Conservation (phyloP, 2,113 vertebrate genomes). For the Alectura lathami region DNA sequence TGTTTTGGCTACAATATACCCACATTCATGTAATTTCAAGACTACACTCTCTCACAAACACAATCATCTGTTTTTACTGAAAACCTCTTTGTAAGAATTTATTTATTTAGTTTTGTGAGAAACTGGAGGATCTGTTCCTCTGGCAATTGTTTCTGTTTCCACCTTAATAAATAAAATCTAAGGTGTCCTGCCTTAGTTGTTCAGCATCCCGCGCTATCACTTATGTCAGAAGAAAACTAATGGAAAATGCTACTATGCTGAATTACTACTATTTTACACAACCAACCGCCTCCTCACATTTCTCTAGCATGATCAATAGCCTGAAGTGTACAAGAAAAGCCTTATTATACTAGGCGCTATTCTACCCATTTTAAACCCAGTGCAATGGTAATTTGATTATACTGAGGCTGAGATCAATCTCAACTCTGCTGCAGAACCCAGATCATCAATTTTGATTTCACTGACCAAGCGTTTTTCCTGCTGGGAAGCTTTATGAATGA, state of each 20-base stretch:
- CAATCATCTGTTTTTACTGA: background rate
- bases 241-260: background rate
- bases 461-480: conserved; percentile 29
- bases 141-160: background rate
- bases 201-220: background rate
- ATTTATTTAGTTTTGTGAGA: background rate
- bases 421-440: conserved; percentile 44
- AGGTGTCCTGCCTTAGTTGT: background rate
- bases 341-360: background rate
- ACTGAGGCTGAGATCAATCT: conserved; percentile 46
- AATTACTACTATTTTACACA: conserved; percentile 17
- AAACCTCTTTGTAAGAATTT: background rate
- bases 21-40: background rate
- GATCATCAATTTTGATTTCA: conserved; percentile 63
- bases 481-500: conserved; percentile 54
- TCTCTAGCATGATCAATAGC: background rate
- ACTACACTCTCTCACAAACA: background rate
- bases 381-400: conserved; percentile 51
- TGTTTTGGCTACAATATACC: background rate
- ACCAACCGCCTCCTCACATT: background rate
- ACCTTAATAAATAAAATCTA: background rate
- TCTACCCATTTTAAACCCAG: conserved; percentile 2
- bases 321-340: conserved; percentile 6
- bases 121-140: background rate
- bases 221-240: background rate